Percentiles rank a stretch among this genome's conserved stretches.
These are phyloP conservation scores for Bucorvus abyssinicus DNA, from an alignment of 2,797 vertebrate species.

Conservation along the genomic window DNA sequence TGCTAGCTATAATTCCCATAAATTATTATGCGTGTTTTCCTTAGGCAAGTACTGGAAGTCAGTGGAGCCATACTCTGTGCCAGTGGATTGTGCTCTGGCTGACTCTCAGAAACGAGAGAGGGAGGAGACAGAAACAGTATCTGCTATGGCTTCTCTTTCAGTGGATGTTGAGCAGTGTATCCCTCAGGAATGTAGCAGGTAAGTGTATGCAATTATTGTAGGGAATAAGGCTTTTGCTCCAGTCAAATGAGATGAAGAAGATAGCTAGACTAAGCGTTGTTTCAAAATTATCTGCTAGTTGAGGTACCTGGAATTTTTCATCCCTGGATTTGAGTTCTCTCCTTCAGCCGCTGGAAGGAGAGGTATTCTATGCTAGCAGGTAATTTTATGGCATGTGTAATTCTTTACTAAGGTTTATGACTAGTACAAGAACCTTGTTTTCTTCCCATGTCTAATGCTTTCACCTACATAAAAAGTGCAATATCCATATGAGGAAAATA, in stretches of 20 bases:
- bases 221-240: not conserved
- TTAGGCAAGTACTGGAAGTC: slow-evolving; percentile 83
- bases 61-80: slow-evolving; percentile 67
- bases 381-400: not conserved
- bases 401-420: not conserved
- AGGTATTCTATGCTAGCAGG: not conserved
- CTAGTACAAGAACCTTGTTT: not conserved
- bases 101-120: slow-evolving; percentile 74
- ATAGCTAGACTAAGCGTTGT: not conserved
- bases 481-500: not conserved
- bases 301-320: not conserved
- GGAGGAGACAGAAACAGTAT: slow-evolving; percentile 78
- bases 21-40: slow-evolving; percentile 69
- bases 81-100: slow-evolving; percentile 72
- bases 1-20: slow-evolving; percentile 65
- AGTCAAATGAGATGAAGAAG: not conserved
- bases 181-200: slow-evolving; percentile 75
- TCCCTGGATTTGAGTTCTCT: not conserved
- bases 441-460: not conserved
- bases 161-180: slow-evolving; percentile 77
- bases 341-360: not conserved
- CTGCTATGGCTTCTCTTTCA: slow-evolving; percentile 78
- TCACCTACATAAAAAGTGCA: not conserved
- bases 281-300: not conserved
- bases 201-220: not conserved